Evolutionary conservation across 2,797 vertebrate species (phyloP), one percentile per base, ranked within the genome.

Genomic region (Arremon brunneinucha): DNA sequence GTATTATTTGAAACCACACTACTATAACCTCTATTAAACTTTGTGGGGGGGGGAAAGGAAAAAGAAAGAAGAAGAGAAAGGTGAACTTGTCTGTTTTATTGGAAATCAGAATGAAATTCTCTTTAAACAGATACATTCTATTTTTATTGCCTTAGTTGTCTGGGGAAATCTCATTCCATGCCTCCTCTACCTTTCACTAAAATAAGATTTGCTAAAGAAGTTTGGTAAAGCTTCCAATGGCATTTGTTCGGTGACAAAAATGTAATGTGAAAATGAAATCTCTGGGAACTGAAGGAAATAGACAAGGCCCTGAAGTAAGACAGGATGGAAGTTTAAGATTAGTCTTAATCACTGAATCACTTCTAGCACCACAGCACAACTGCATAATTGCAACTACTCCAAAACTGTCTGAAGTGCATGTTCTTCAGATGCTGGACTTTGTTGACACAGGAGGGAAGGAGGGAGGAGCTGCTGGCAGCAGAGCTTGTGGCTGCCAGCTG

Each of bases 51-150:
- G 35, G 57, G 60, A 85, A 70, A 8, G 32, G 10, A 18, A 59
- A 70, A 28, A 60, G 8, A 56, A 86, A 57, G 6, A 35, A 62
- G 17, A 49, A n/a, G 12, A 79, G 41, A 86, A 84, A 92, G 89
- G 96, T 93, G 44, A 92, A 83, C 95, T 94, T 95, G 37, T 95
- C 82, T 89, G 39, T 62, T 95, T 96, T 93, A 96, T 75, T 94
- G 75, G 55, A 95, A 77, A 67, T 64, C 21, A 83, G 76, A 91
- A 93, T 76, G 24, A 89, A 94, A 76, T 23, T 59, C 15, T 85
- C 55, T 93, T 97, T 93, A 91, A 95, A 96, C 53, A 83, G 55
- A 75, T 69, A 74, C 37, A 43, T 84, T 57, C 57, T 67, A 37
- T 84, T 95, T 96, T 93, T 95, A 75, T 95, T 83, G 50, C 47